Conservation (phyloP, 1,140 invertebrate genomes). For the Eueides isabella region DNA sequence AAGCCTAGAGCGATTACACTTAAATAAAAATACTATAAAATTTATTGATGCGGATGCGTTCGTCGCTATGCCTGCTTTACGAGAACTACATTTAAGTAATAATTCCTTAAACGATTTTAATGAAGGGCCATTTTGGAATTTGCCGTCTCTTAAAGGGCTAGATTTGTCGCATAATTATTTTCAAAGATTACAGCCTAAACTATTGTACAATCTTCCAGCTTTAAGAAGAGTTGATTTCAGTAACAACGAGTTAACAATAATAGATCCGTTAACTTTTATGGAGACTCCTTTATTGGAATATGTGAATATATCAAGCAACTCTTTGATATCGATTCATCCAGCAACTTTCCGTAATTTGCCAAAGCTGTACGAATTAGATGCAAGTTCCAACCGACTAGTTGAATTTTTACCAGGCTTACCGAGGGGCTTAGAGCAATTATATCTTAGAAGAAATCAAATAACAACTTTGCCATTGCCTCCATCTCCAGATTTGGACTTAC, state of each 20-base stretch:
- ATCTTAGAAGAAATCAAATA: slow-evolving; percentile 89
- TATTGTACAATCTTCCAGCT: slow-evolving; percentile 89
- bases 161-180: slow-evolving; percentile 91
- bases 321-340: slow-evolving; percentile 85
- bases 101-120: slow-evolving; percentile 87
- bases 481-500: slow-evolving; percentile 87
- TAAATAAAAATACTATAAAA: slow-evolving; percentile 90
- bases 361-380: slow-evolving; percentile 90
- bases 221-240: slow-evolving; percentile 90
- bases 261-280: slow-evolving; percentile 89
- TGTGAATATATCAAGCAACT: slow-evolving; percentile 90
- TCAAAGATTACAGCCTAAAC: slow-evolving; percentile 85
- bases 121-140: slow-evolving; percentile 89
- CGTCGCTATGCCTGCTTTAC: slow-evolving; percentile 89
- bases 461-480: slow-evolving; percentile 84
- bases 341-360: slow-evolving; percentile 88
- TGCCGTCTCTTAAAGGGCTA: slow-evolving; percentile 90
- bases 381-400: slow-evolving; percentile 88
- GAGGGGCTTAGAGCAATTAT: slow-evolving; percentile 89
- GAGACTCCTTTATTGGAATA: slow-evolving; percentile 88
- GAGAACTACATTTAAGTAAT: slow-evolving; percentile 90
- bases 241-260: slow-evolving; percentile 87
- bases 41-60: slow-evolving; percentile 90
- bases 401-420: slow-evolving; percentile 89
- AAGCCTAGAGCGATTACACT: slow-evolving; percentile 89